Evolutionary conservation across 2,113 vertebrate species (phyloP), one percentile per base, ranked within the genome.

Genomic region (Spermophilus dauricus): DNA sequence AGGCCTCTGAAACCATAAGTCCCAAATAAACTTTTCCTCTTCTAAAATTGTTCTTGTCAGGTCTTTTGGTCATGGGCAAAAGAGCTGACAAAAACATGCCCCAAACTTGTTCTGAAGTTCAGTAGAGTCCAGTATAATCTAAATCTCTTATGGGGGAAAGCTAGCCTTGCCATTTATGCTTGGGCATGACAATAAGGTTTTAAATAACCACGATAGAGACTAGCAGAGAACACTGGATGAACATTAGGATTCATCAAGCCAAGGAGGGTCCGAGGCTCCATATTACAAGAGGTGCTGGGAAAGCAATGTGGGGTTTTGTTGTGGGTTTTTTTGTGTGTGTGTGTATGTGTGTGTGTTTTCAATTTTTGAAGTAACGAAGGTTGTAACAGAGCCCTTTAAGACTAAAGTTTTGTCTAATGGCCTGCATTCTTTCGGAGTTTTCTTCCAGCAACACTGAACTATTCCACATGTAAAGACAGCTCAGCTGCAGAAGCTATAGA

Each of bases 341-440:
- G 4, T 70, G n/a, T 77, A 56, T 53, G 18, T 22, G 13, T 20
- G n/a, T 77, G 26, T 78, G 58, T 61, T 2, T 85, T 4, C n/a
- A 56, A 1, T 86, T 84, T 96, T 90, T 85, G 39, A 95, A 63
- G 73, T 32, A 89, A 86, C 32, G 58, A 80, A 76, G 72, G 53
- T 61, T 77, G 61, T 24, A 81, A 61, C 18, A 24, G 73, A 72
- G 48, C 42, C 14, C 88, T 65, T 28, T 53, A 26, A 77, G 37
- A 65, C 73, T 53, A 86, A 72, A 53, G 39, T 84, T 28, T 6
- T n/a, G 18, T 61, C 39, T 30, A 10, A 4, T 42, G 48, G 9
- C 48, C 89, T 65, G 82, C 48, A 34, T 85, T 61, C 81, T 17
- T 2, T 32, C 28, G 16, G 37, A 17, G 48, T 73, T 65, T 48